Base-by-base conservation (phyloP, 2,888 invertebrate species). In the Andrena praecox region DNA sequence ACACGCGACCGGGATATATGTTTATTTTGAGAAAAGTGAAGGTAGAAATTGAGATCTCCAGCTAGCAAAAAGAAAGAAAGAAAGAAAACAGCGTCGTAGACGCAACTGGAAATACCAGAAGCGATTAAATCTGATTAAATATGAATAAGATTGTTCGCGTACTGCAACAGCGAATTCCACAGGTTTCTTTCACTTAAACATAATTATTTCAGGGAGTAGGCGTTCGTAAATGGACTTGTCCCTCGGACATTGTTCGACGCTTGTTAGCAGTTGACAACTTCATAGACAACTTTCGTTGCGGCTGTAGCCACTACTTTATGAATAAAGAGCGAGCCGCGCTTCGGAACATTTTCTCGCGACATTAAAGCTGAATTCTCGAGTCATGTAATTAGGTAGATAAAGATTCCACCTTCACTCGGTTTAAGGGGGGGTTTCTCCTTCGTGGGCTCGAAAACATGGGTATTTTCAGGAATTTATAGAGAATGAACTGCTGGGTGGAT, bases 311-410 rank as follows among this genome's bases (percentile, higher is more conserved):
- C 20, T 31, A 33, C 1, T 31, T 67, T 73, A 24, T 54, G 35
- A 62, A 54, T 42, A 63, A 73, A 42, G 20, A 52, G 60, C 7
- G 29, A 52, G 29, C 1, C 10, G 24, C 27, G 12, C 42, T 56
- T 24, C 8, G 69, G 5, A 16, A 31, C 35, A n/a, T 73, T 73
- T 63, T 8, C 56, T 27, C 42, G 16, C 27, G 56, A 56, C 54
- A 52, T n/a, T 50, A 66, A 20, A 50, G n/a, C 29, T 6, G 20
- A 50, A 52, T 24, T 52, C 60, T 67, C 29, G 29, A 16, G 24
- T 27, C 20, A 50, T 67, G 8, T 54, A 62, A 73, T 73, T 60
- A 62, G 20, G 20, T 24, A 67, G 12, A 16, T 66, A 59, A 54
- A 52, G 33, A 24, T 16, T 42, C 10, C 24, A 24, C 5, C 4